Conservation (phyloP, 2,113 vertebrate genomes). For the Microcebus griseorufus region DNA sequence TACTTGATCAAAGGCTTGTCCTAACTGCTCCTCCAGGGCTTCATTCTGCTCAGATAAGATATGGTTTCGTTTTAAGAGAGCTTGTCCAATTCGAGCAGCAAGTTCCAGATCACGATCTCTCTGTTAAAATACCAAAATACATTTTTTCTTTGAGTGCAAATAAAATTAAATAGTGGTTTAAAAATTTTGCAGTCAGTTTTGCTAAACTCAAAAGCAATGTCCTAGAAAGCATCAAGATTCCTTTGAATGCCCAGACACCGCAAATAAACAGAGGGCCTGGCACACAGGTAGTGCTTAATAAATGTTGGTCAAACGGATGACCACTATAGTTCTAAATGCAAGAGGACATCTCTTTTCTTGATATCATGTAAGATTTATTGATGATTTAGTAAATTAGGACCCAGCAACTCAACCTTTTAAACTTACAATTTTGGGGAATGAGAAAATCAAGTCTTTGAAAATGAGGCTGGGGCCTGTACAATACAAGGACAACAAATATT, state of each 20-base stretch:
- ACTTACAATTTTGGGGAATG: neutral
- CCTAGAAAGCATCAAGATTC: constrained; percentile 28
- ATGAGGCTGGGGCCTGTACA: neutral
- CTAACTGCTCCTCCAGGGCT: constrained; percentile 94
- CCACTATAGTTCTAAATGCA: neutral
- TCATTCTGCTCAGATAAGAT: constrained; percentile 95
- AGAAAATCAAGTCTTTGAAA: constrained; percentile 41
- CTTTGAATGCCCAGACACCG: constrained; percentile 13
- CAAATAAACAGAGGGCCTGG: neutral
- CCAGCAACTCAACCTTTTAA: neutral
- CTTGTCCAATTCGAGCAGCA: constrained; percentile 97
- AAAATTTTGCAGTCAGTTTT: constrained; percentile 39
- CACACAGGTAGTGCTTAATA: neutral
- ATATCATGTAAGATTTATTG: constrained; percentile 12
- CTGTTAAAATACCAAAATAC: constrained; percentile 83
- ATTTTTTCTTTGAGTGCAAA: neutral
- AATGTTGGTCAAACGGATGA: neutral
- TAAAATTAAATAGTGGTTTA: constrained; percentile 15
- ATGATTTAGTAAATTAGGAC: neutral
- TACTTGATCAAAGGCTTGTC: constrained; percentile 95
- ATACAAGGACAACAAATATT: constrained; percentile 2
- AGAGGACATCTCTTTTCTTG: constrained; percentile 10
- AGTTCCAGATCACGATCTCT: constrained; percentile 96
- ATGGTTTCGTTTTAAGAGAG: constrained; percentile 95
- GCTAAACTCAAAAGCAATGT: constrained; percentile 36